These are phyloP conservation scores for Ophion ellenae DNA, from an alignment of 2,888 invertebrate genomes.

Conservation along the genomic window DNA sequence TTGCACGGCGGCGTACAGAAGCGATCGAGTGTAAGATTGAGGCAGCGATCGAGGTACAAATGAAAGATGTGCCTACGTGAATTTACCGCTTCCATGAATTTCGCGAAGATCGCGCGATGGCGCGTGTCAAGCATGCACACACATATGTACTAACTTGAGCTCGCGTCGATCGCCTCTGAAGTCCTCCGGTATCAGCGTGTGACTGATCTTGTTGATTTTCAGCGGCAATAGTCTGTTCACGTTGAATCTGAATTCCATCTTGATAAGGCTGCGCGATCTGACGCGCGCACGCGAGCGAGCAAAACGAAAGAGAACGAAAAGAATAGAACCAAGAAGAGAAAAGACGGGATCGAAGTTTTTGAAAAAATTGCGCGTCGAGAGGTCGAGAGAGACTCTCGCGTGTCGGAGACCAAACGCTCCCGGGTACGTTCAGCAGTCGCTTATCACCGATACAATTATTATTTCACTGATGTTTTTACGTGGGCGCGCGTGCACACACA, in stretches of 20 bases:
- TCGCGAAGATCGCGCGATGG: neutral
- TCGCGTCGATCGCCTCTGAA: constrained; percentile 81
- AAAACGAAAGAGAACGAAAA: constrained; percentile 1
- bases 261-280: neutral
- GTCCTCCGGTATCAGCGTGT: constrained; percentile 80
- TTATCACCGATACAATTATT: too few relatives aligned
- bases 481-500: neutral
- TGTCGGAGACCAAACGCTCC: neutral
- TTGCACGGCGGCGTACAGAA: too few relatives aligned
- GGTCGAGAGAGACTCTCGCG: neutral
- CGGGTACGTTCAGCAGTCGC: neutral
- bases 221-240: constrained; percentile 80
- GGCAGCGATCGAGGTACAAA: too few relatives aligned
- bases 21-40: too few relatives aligned
- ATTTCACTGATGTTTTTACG: constrained; percentile 31
- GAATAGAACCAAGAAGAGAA: constrained; percentile 8
- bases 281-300: neutral
- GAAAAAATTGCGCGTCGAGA: constrained; percentile 1
- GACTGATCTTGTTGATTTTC: constrained; percentile 82
- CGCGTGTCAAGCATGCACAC: neutral
- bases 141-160: constrained; percentile 76
- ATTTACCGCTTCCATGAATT: neutral
- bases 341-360: neutral
- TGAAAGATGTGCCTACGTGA: too few relatives aligned
- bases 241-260: constrained; percentile 82